These are phyloP conservation scores for Pangasius krempfi DNA, from an alignment of 2,797 vertebrate species.

Conservation along the genomic window DNA sequence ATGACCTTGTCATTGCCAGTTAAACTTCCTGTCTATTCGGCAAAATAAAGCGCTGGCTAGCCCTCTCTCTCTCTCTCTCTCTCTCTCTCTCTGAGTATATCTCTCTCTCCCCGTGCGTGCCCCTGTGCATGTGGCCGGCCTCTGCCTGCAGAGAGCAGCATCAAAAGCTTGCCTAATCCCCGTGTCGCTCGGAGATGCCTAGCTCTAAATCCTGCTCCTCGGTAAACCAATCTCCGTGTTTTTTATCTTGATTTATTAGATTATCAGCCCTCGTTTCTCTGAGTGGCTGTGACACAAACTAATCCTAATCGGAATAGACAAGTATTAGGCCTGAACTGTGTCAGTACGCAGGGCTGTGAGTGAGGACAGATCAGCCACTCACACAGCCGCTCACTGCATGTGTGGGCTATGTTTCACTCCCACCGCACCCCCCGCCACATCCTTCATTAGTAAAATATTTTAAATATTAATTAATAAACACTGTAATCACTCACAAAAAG, in stretches of 20 bases:
- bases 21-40: constrained; percentile 89
- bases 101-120: constrained; percentile 43
- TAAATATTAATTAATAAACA: constrained; percentile 32
- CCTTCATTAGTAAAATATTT: constrained; percentile 35
- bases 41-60: constrained; percentile 70
- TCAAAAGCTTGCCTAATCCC: constrained; percentile 84
- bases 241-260: constrained; percentile 89
- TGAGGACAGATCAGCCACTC: constrained; percentile 73
- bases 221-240: constrained; percentile 86
- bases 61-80: constrained; percentile 61
- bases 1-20: constrained; percentile 97
- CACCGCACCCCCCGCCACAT: not conserved
- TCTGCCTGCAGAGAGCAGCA: constrained; percentile 73
- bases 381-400: constrained; percentile 64
- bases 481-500: constrained; percentile 30
- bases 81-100: constrained; percentile 17
- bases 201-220: constrained; percentile 82
- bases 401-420: constrained; percentile 29
- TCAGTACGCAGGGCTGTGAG: constrained; percentile 72
- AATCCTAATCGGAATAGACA: constrained; percentile 90
- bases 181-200: constrained; percentile 80
- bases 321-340: constrained; percentile 81
- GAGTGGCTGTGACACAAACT: constrained; percentile 78
- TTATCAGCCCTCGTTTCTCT: constrained; percentile 80
- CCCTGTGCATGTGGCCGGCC: constrained; percentile 52